These are phyloP conservation scores for Xerus rutilus DNA, from an alignment of 2,797 vertebrate genomes.

Conservation along the genomic window DNA sequence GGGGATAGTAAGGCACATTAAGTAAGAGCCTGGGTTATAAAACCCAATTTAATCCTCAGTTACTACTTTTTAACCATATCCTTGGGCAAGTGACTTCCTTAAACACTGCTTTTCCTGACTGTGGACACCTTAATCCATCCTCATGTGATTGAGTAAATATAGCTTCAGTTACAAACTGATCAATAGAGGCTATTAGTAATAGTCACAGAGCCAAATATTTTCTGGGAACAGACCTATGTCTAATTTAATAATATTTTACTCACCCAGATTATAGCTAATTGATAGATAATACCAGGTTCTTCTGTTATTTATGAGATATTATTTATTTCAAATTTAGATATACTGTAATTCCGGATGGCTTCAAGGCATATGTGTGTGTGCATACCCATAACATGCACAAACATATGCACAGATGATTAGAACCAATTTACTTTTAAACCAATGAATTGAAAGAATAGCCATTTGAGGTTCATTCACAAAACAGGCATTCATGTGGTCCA, in stretches of 20 bases:
- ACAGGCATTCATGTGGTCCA: conserved; percentile 24
- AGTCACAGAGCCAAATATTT: background rate
- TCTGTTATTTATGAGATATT: background rate
- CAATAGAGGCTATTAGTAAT: background rate
- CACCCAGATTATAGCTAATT: background rate
- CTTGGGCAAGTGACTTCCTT: background rate
- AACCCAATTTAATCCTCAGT: background rate
- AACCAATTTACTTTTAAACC: background rate
- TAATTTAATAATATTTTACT: background rate
- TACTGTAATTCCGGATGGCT: background rate
- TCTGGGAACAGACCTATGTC: background rate
- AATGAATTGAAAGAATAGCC: background rate
- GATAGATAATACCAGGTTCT: background rate
- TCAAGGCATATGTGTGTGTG: background rate
- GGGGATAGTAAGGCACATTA: too few species aligned
- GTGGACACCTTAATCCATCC: background rate
- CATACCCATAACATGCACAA: background rate
- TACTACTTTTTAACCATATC: background rate
- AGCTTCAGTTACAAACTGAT: background rate
- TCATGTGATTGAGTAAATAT: background rate
- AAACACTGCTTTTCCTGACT: background rate
- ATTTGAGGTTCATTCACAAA: conserved; percentile 62
- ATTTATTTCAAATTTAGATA: background rate
- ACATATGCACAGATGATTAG: background rate
- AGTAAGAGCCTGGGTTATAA: background rate